These are phyloP conservation scores for Holothuria leucospilota DNA, from an alignment of 53 echinoderm and acorn worm genomes.

Conservation along the genomic window DNA sequence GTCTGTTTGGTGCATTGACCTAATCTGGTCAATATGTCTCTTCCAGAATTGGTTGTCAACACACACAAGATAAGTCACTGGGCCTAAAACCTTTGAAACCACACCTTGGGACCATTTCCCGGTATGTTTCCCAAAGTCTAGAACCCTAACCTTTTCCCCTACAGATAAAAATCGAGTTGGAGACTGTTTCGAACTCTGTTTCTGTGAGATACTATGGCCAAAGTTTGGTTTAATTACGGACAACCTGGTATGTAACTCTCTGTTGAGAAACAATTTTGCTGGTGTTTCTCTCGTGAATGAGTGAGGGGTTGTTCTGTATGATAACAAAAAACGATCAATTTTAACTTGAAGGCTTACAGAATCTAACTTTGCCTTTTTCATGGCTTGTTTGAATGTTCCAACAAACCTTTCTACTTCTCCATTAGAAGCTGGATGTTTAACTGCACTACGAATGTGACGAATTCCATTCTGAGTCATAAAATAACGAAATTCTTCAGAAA, in stretches of 20 bases:
- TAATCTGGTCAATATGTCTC: constrained; percentile 34
- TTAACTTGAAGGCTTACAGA: background rate
- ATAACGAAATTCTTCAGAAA: constrained; percentile 10
- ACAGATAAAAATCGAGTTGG: too few species aligned
- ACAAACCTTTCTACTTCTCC: constrained; percentile 39
- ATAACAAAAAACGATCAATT: background rate
- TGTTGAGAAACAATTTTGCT: constrained; percentile 3
- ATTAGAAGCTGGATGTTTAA: constrained; percentile 30
- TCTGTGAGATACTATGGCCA: background rate
- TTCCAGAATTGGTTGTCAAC: constrained; percentile 31
- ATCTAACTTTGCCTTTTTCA: constrained; percentile 7
- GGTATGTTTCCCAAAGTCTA: too few species aligned
- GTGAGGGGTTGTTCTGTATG: constrained; percentile 6
- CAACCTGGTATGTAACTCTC: constrained; percentile 2
- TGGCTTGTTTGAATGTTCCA: too few species aligned
- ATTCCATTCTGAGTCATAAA: constrained; percentile 35
- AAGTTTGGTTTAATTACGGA: background rate
- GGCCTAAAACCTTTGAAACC: too few species aligned
- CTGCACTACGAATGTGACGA: constrained; percentile 11
- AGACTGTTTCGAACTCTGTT: constrained; percentile 12
- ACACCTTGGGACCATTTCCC: too few species aligned
- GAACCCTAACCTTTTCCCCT: too few species aligned
- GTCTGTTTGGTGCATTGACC: constrained; percentile 12
- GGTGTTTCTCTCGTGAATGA: background rate
- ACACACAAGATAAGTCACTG: too few species aligned